phyloP scores from a whole-genome alignment of 2,113 vertebrate species.

The Laticauda colubrina region DNA sequence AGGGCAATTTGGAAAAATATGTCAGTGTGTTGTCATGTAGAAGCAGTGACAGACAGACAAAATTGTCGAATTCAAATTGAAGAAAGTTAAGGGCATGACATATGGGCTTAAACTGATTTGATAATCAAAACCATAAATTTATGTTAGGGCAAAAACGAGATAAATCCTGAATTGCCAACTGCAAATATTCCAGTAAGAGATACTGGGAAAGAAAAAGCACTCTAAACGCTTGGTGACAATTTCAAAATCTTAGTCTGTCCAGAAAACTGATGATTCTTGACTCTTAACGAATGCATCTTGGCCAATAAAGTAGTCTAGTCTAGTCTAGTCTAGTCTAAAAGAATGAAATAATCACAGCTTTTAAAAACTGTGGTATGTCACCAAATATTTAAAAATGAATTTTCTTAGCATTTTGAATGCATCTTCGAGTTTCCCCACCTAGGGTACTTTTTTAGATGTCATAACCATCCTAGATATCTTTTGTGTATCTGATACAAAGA shows the following conservation, averaged over 20 bases:
- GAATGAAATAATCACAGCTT: neutral
- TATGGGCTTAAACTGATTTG: neutral
- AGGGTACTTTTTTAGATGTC: neutral
- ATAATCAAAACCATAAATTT: neutral
- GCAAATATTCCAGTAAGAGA: neutral
- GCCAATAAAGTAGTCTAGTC: too few species aligned
- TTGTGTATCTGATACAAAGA: neutral
- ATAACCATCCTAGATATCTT: neutral
- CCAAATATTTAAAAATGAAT: constrained; percentile 46
- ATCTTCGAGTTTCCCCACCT: constrained; percentile 8
- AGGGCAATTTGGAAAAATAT: neutral
- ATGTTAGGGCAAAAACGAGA: neutral
- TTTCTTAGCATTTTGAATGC: constrained; percentile 30
- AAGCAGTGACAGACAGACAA: neutral
- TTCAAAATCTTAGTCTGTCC: rapidly evolving
- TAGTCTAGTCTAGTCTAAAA: neutral
- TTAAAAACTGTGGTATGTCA: rapidly evolving
- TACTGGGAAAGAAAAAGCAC: rapidly evolving
- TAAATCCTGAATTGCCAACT: neutral
- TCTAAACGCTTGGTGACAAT: rapidly evolving
- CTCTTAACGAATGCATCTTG: too few species aligned
- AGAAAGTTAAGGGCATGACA: neutral
- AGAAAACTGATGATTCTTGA: too few species aligned
- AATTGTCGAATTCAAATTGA: neutral
- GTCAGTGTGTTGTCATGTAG: neutral